These are phyloP conservation scores for Corythornis cristatus DNA, from an alignment of 2,113 vertebrate genomes.

Conservation along the genomic window DNA sequence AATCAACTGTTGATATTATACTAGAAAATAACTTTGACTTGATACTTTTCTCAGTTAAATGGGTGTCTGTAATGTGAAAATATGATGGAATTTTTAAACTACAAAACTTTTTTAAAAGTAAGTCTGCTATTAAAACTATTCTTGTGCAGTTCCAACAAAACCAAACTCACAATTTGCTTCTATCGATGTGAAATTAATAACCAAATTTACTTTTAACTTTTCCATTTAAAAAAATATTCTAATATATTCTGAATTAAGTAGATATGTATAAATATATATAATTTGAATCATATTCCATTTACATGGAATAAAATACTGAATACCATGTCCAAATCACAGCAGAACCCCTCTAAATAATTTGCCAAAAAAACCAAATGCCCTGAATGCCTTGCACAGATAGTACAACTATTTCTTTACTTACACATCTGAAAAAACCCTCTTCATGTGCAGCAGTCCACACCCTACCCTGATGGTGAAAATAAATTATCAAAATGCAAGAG, in stretches of 20 bases:
- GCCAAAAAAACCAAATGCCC: neutral
- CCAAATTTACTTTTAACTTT: neutral
- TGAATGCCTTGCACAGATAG: neutral
- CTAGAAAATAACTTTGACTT: neutral
- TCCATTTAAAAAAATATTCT: neutral
- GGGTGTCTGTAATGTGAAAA: neutral
- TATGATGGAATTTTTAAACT: neutral
- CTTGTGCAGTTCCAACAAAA: neutral
- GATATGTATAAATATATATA: neutral
- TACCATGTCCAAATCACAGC: neutral
- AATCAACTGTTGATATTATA: neutral
- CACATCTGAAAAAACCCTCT: neutral
- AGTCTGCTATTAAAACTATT: neutral
- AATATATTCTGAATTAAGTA: neutral
- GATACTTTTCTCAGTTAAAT: neutral
- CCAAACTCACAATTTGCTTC: neutral
- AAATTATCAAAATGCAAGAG: neutral
- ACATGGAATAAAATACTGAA: neutral
- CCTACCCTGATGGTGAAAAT: neutral
- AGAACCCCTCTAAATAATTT: neutral
- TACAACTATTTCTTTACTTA: neutral
- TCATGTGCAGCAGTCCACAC: neutral
- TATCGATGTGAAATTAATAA: neutral
- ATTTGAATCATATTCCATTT: neutral
- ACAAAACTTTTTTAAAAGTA: neutral